Conservation (phyloP, 2,797 vertebrate species). For the Smutsia gigantea region DNA sequence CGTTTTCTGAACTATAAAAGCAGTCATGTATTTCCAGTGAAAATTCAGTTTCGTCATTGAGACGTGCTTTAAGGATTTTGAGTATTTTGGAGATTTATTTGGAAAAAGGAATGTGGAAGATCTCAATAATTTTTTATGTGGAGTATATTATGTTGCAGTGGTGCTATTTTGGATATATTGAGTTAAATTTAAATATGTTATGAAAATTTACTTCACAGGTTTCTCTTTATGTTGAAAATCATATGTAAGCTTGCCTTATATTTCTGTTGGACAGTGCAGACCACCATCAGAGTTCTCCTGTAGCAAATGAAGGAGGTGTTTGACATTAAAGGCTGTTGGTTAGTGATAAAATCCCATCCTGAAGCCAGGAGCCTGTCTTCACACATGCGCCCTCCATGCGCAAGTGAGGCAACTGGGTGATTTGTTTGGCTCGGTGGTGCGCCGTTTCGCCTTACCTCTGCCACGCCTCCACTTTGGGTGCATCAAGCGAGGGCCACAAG, state of each 20-base stretch:
- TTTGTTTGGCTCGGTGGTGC: background rate
- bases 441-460: rapidly evolving
- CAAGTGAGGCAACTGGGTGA: background rate
- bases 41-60: background rate
- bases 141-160: background rate
- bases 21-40: background rate
- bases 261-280: background rate
- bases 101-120: background rate
- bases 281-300: background rate
- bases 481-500: background rate
- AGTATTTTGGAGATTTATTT: background rate
- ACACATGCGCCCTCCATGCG: rapidly evolving
- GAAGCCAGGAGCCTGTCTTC: background rate
- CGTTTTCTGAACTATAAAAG: background rate
- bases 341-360: no score
- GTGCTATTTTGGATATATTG: background rate
- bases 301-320: background rate
- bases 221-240: background rate
- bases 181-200: background rate
- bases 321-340: background rate
- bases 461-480: background rate
- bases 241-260: rapidly evolving
- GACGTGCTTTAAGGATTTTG: background rate
- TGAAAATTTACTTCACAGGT: background rate
- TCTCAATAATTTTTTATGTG: background rate